Conservation (phyloP, 2,888 invertebrate species). For the Perizoma affinitatum region DNA sequence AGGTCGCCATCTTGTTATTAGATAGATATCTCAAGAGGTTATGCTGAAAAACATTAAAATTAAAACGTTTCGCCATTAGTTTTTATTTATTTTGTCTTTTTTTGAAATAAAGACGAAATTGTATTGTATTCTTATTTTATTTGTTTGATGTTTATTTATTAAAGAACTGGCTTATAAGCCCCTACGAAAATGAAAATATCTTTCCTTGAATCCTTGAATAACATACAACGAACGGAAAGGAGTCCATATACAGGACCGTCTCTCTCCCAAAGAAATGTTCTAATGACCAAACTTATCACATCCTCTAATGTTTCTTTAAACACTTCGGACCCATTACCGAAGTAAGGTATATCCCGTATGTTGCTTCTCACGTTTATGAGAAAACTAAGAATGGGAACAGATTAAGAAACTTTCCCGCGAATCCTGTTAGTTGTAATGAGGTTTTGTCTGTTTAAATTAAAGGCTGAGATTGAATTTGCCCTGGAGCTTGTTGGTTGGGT, state of each 20-base stretch:
- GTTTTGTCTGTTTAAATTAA: constrained; percentile 68
- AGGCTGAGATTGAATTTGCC: constrained; percentile 51
- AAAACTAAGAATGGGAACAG: constrained; percentile 70
- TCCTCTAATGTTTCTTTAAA: constrained; percentile 70
- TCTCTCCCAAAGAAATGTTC: constrained; percentile 44
- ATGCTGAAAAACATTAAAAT: constrained; percentile 6
- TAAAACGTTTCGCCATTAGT: background rate
- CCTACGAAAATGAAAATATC: too few species aligned
- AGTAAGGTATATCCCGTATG: constrained; percentile 40
- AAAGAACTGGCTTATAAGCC: too few species aligned
- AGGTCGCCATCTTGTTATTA: constrained; percentile 30
- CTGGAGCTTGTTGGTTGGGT: constrained; percentile 21
- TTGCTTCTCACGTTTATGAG: constrained; percentile 67
- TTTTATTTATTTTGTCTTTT: background rate
- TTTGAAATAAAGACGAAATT: too few species aligned
- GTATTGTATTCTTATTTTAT: too few species aligned
- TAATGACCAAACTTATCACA: constrained; percentile 68
- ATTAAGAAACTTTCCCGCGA: constrained; percentile 67
- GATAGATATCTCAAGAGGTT: constrained; percentile 31
- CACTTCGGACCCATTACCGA: constrained; percentile 59
- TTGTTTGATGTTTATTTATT: too few species aligned
- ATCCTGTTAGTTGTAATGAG: constrained; percentile 60
- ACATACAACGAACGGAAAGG: constrained; percentile 13
- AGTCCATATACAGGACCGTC: constrained; percentile 25
- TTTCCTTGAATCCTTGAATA: too few species aligned